Percentiles rank a stretch among this genome's conserved stretches.
These are phyloP conservation scores for Xiphias gladius DNA, from an alignment of 2,113 vertebrate species.

Conservation along the genomic window DNA sequence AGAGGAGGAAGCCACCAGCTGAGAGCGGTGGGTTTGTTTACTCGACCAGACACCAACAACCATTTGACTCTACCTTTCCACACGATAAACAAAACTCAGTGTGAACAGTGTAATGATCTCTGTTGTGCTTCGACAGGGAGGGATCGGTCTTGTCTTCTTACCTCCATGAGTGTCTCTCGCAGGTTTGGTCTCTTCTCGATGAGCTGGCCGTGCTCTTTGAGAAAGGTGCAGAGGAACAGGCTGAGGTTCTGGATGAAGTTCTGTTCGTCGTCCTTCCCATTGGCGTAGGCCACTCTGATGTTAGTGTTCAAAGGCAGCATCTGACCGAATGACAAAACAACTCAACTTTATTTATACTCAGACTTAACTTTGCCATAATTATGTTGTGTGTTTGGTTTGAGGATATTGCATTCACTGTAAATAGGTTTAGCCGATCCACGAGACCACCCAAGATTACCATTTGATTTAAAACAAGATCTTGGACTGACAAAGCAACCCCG, in stretches of 20 bases:
- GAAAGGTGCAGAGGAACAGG: slow-evolving; percentile 96
- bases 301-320: slow-evolving; percentile 99
- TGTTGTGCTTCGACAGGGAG: no score
- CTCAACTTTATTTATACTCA: background rate
- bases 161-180: slow-evolving; percentile 96
- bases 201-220: slow-evolving; percentile 95
- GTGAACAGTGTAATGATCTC: background rate
- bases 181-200: slow-evolving; percentile 94
- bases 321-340: slow-evolving; percentile 72
- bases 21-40: background rate
- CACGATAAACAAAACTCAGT: no score
- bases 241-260: slow-evolving; percentile 99
- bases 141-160: slow-evolving; percentile 57
- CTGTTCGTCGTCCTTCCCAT: slow-evolving; percentile 97
- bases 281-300: slow-evolving; percentile 93
- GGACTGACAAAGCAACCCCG: background rate
- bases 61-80: background rate
- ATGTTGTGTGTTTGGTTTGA: background rate
- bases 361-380: background rate
- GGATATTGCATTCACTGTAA: background rate
- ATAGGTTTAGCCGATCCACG: background rate
- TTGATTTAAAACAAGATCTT: background rate
- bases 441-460: slow-evolving; percentile 8
- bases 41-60: background rate
- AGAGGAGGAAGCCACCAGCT: background rate